Evolutionary conservation across 2,797 vertebrate genomes (phyloP).

Genomic region (Tarsius wallacei): DNA sequence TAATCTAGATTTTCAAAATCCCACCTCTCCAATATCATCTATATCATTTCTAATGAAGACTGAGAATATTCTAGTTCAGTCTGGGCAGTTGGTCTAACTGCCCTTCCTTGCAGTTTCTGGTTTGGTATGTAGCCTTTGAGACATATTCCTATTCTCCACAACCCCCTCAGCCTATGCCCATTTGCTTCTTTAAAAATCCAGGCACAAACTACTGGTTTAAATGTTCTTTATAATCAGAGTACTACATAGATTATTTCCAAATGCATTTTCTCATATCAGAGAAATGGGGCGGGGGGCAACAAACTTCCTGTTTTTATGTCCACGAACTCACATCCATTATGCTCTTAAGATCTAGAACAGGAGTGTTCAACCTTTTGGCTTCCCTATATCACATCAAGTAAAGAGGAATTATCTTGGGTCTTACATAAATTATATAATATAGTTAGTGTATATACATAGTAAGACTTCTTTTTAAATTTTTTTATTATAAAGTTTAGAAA

Average conservation of each 20-base stretch:
- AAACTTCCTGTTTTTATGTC: not conserved
- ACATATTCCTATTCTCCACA: not conserved
- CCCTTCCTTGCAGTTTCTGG: not conserved
- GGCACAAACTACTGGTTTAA: not conserved
- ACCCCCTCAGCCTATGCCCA: not conserved
- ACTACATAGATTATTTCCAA: not conserved
- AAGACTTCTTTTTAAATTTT: no score
- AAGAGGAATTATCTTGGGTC: no score
- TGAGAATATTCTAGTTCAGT: not conserved
- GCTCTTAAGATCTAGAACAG: not conserved
- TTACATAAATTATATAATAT: no score
- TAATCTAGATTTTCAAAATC: not conserved
- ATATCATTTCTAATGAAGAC: slow-evolving; percentile 1
- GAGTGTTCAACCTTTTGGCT: no score
- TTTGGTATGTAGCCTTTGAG: not conserved
- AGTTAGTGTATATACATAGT: no score
- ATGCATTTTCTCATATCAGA: not conserved
- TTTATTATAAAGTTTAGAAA: no score
- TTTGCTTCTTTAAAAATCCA: slow-evolving; percentile 2
- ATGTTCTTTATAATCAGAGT: not conserved
- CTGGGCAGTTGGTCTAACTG: not conserved
- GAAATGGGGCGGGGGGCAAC: not conserved
- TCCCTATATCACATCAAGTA: no score
- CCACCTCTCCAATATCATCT: not conserved
- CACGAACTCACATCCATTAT: not conserved